Base-by-base conservation (phyloP, 2,797 vertebrate species). In the Delichon dasypus region DNA sequence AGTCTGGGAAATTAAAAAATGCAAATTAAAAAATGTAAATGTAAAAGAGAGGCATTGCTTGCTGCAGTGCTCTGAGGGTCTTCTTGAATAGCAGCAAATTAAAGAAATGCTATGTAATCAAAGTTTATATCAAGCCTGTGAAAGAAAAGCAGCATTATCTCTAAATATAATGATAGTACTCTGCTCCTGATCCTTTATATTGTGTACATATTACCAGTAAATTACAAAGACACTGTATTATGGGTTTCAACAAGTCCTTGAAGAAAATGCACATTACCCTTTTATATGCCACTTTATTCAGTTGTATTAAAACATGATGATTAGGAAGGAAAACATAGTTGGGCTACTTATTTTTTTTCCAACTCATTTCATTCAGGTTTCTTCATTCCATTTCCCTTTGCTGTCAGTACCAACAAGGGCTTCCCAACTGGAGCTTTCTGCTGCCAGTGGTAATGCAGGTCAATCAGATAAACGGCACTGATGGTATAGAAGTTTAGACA, bases 1-100 rank as follows among this genome's bases (percentile, higher is more conserved):
- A 97, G 96, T 96, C 96, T 97, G 96, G 97, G 96, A 98, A 98
- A 98, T 98, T 98, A 98, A 98, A 98, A 97, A 97, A 97, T 98
- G 97, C 97, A 98, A 98, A 98, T 98, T 96, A 95, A 96, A 97
- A 97, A 97, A 97, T 97, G 97, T 96, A 98, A 98, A 98, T 97
- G 93, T 72, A 95, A 97, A 97, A 96, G 81, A 94, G 67, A 96
- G 91, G 96, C 97, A 96, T 94, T 94, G 92, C 95, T 97, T 66
- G 34, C 93, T 96, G 86, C 89, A 96, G 96, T 96, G 97, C 97
- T 97, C 96, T 91, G 83, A 97, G 97, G 95, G 94, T 96, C 97
- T 98, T 98, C 97, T 97, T 97, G 97, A 98, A 98, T 97, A 98
- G 97, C 95, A 97, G 93, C 97, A 97, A 98, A 97, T 98, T 97